Percentiles rank a stretch among this genome's conserved stretches.
phyloP scores from a whole-genome alignment of 2,113 vertebrate genomes.

The Scalopus aquaticus region DNA sequence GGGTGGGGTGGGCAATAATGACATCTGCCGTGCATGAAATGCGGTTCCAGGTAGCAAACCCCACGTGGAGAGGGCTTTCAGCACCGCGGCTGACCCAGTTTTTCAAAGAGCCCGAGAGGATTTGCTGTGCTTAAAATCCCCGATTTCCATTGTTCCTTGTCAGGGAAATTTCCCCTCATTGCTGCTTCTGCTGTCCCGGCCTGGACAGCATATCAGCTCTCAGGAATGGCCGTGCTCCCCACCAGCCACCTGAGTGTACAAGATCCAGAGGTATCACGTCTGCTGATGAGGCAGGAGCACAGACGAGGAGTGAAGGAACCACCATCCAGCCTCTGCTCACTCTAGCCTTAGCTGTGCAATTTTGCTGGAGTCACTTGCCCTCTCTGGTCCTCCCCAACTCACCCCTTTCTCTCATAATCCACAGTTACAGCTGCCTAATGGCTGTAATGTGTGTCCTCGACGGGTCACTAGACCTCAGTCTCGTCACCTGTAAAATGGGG shows the following conservation, averaged over 20 bases:
- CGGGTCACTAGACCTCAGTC: background rate
- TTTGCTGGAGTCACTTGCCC: background rate
- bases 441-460: rapidly evolving
- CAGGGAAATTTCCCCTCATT: background rate
- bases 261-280: rapidly evolving
- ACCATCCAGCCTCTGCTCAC: background rate
- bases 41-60: constrained; percentile 67
- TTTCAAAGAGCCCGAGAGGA: background rate
- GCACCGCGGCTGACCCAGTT: constrained; percentile 43
- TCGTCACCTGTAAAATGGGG: background rate
- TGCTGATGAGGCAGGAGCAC: background rate
- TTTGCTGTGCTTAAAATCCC: background rate
- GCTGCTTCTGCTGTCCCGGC: background rate
- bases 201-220: background rate
- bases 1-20: constrained; percentile 57
- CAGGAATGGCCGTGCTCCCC: background rate
- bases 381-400: background rate
- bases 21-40: constrained; percentile 51
- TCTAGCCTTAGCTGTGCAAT: background rate
- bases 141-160: background rate
- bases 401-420: background rate
- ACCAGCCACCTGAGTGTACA: rapidly evolving
- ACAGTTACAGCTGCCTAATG: rapidly evolving
- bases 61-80: background rate
- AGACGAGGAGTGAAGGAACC: background rate